Evolutionary conservation across 2,797 vertebrate species (phyloP).

Genomic region (Natrix natrix): DNA sequence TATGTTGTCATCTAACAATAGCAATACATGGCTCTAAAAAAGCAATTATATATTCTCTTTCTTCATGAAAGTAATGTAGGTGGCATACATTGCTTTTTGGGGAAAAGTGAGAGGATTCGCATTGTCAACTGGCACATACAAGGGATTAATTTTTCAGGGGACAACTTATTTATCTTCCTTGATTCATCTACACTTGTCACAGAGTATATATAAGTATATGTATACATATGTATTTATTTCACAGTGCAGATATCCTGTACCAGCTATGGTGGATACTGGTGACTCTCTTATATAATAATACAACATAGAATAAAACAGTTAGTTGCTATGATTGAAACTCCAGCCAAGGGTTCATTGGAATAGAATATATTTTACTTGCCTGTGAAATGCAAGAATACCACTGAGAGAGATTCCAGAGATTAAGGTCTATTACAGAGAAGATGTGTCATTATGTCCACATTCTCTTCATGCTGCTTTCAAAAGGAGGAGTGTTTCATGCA

Average conservation of each 20-base stretch:
- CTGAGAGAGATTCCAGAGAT: background rate
- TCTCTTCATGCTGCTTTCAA: background rate
- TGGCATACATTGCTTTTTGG: slow-evolving; percentile 13
- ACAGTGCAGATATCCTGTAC: background rate
- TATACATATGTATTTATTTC: background rate
- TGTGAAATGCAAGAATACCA: background rate
- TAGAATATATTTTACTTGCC: background rate
- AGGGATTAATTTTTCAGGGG: slow-evolving; percentile 25
- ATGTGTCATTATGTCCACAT: background rate
- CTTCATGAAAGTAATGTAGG: slow-evolving; percentile 37
- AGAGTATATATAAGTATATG: background rate
- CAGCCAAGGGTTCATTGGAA: background rate
- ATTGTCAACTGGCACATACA: slow-evolving; percentile 21
- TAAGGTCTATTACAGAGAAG: background rate
- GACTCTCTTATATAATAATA: background rate
- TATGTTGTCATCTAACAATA: slow-evolving; percentile 42
- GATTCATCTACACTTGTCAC: background rate
- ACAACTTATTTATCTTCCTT: background rate
- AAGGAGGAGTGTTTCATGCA: background rate
- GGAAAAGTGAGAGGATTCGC: slow-evolving; percentile 44
- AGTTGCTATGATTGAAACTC: background rate
- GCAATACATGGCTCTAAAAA: slow-evolving; percentile 41
- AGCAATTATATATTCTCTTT: slow-evolving; percentile 37
- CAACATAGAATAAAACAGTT: background rate
- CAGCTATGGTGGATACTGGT: background rate